Percentiles rank a stretch among this genome's conserved stretches.
These are phyloP conservation scores for Himalopsyche anomala DNA, from an alignment of 2,888 invertebrate genomes.

Conservation along the genomic window DNA sequence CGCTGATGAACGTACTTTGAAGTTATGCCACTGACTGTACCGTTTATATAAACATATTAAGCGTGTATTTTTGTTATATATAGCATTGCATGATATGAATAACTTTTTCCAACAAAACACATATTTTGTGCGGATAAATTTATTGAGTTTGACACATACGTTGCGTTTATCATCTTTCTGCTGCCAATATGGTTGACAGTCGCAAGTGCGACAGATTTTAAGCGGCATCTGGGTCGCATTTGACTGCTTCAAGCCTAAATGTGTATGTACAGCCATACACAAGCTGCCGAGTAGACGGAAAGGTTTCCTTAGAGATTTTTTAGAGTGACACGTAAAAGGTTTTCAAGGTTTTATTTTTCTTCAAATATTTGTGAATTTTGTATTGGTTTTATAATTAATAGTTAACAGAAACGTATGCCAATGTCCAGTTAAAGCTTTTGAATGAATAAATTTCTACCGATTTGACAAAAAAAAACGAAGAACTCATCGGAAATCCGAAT, in stretches of 20 bases:
- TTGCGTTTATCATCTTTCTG: constrained; percentile 5
- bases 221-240: background rate
- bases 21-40: too few species aligned
- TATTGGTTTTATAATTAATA: background rate
- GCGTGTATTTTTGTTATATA: too few species aligned
- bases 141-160: constrained; percentile 1
- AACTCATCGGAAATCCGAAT: too few species aligned
- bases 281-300: too few species aligned
- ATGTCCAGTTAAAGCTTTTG: too few species aligned
- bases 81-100: background rate
- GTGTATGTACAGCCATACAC: background rate
- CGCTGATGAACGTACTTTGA: too few species aligned
- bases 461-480: too few species aligned
- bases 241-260: background rate
- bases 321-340: background rate
- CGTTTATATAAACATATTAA: too few species aligned
- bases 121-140: background rate
- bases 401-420: too few species aligned
- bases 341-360: background rate
- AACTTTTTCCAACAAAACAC: background rate
- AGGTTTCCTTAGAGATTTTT: background rate
- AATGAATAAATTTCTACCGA: too few species aligned
- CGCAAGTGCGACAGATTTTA: background rate
- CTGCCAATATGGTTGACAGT: constrained; percentile 15
- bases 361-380: background rate